Evolutionary conservation across 2,888 invertebrate species (phyloP).

Genomic region (Hipparchia semele): DNA sequence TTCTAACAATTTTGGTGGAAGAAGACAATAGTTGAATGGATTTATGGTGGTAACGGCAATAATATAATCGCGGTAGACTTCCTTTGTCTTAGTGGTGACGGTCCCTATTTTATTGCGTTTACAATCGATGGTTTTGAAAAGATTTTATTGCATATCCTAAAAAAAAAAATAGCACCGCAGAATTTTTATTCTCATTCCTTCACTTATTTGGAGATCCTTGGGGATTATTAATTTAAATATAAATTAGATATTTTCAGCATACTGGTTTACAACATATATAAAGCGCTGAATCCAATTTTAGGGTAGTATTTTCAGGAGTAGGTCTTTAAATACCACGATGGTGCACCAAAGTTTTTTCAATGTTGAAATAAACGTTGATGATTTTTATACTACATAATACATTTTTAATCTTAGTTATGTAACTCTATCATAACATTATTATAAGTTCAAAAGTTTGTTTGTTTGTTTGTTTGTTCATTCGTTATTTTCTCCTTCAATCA

Average conservation of each 20-base stretch:
- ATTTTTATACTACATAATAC: too few species aligned
- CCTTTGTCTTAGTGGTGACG: conserved; percentile 59
- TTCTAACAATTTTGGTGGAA: conserved; percentile 47
- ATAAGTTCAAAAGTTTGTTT: too few species aligned
- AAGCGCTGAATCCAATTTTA: too few species aligned
- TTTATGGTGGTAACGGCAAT: conserved; percentile 62
- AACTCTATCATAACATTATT: too few species aligned
- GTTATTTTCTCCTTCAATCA: too few species aligned
- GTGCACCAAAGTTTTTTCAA: too few species aligned
- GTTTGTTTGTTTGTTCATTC: too few species aligned
- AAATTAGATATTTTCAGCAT: neutral
- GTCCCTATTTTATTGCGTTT: conserved; percentile 61
- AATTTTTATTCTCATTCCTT: neutral
- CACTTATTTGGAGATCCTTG: conserved; percentile 11
- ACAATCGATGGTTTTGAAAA: conserved; percentile 52
- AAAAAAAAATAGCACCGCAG: conserved; percentile 6
- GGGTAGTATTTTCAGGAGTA: too few species aligned
- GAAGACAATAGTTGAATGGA: conserved; percentile 61
- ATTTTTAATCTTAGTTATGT: too few species aligned
- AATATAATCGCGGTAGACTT: conserved; percentile 69
- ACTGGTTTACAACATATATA: neutral
- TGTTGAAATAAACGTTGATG: too few species aligned
- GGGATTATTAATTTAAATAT: neutral
- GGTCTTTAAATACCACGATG: too few species aligned
- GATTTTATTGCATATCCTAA: conserved; percentile 53